Conservation (phyloP, 2,888 invertebrate genomes). For the Ferrisia virgata region DNA sequence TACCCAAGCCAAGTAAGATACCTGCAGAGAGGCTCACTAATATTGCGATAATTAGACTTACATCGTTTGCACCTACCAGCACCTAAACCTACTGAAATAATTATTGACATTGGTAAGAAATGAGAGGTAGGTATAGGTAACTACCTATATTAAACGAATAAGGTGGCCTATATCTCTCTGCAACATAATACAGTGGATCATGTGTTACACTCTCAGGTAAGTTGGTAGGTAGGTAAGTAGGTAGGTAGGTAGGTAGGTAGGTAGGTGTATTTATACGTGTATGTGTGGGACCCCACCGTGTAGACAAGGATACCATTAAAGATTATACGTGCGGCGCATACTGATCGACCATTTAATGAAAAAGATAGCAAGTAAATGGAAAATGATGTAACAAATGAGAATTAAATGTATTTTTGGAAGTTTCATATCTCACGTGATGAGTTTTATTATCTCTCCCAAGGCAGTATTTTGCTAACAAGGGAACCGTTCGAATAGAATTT, state of each 20-base stretch:
- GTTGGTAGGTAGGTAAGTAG: too few species aligned
- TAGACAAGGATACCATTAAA: not conserved
- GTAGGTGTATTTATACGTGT: not conserved
- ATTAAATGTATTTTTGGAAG: constrained; percentile 8
- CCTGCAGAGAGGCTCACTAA: not conserved
- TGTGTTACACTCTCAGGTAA: too few species aligned
- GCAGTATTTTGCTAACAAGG: not conserved
- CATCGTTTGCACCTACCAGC: not conserved
- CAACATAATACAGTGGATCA: too few species aligned
- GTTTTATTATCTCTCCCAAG: not conserved
- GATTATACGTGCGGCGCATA: not conserved
- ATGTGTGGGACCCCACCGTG: not conserved
- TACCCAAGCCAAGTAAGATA: not conserved
- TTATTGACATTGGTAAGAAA: too few species aligned
- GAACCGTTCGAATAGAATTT: not conserved
- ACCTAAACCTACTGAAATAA: too few species aligned
- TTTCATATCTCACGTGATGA: constrained; percentile 1
- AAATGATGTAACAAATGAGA: constrained; percentile 12
- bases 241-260: too few species aligned
- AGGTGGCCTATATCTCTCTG: too few species aligned
- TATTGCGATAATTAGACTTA: not conserved
- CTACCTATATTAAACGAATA: too few species aligned
- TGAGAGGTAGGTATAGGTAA: too few species aligned
- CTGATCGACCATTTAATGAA: constrained; percentile 6
- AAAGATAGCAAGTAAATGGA: not conserved